Evolutionary conservation across 2,113 vertebrate species (phyloP), one percentile per base, ranked within the genome.

Genomic region (Oryzias curvinotus): DNA sequence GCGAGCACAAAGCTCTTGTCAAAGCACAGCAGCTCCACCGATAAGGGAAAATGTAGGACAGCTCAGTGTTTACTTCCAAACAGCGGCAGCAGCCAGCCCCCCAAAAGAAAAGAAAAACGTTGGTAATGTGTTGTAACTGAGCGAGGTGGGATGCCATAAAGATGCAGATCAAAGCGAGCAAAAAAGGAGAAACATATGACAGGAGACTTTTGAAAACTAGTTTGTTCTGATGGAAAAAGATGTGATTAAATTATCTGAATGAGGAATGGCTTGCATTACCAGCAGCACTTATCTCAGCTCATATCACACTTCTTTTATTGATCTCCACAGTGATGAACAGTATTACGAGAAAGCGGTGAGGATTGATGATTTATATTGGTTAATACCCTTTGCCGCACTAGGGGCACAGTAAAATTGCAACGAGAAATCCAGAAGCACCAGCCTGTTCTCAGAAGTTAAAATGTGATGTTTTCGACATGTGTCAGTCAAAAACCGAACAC

Each of bases 31-130:
- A 66, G 65, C 45, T 65, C 26, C 59, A 45, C 52, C 23, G 56
- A 60, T 52, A 21, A 14, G 45, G 53, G 49, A 72, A 63, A 86
- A 90, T 83, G 83, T 90, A 85, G 88, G 89, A 62, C 88, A 81
- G 54, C 43, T 52, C 71, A 65, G 68, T 60, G 51, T 75, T 78
- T 19, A 71, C 43, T 14, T 67, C 65, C 53, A 48, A 15, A 75
- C 55, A 3, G 12, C 62, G 46, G 30, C 62, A 44, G 75, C 45
- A 49, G 75, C 69, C 36, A 63, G 53, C 62, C 18, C 53, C 46
- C 44, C 28, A 46, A 44, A 52, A 55, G 66, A 66, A 71, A 68
- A 58, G 46, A 49, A 68, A 23, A 58, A 67, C 41, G 30, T 58
- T 36, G 57, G 63, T 57, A 60, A 81, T 43, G 17, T 55, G 48